Evolutionary conservation across 2,797 vertebrate genomes (phyloP), one percentile per base, ranked within the genome.

Genomic region (Vireo griseus): DNA sequence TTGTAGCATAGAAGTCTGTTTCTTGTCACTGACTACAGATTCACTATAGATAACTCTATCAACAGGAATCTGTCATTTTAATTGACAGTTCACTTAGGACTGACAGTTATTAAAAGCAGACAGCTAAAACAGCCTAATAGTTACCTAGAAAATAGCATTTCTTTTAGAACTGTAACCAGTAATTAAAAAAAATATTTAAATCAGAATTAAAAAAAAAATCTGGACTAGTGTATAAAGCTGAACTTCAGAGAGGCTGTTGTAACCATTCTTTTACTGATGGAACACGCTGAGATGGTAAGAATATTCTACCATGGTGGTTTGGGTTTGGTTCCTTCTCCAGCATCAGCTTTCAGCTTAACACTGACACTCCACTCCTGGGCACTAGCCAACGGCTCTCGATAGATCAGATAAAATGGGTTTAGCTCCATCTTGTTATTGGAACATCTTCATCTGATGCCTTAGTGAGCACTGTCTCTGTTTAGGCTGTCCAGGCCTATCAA

Each of bases 21-120:
- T 86, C 82, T 83, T 69, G 33, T 79, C 92, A 90, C 22, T 54
- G 40, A 40, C 68, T 79, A 54, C n/a, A 82, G 54, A 55, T 55
- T 76, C 48, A 51, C 59, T 66, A 37, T 44, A 73, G 68, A 50
- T 79, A 54, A 45, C 51, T 79, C 51, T 87, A 66, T 62, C 63
- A 87, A 68, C 42, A 75, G 51, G 26, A 92, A 92, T 62, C 18
- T 59, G 37, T 89, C 59, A 73, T 91, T 89, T 79, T 69, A 95
- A 66, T 75, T 88, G 75, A 71, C 75, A 79, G 44, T 79, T 90
- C 71, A 45, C 18, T 76, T 82, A 57, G 37, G 44, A 26, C 44
- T 69, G 22, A 76, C 63, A 76, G 31, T 85, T 85, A 85, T 62
- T 91, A 87, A 87, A 95, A 91, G 47, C 52, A 92, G 39, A 89